Evolutionary conservation across 1,140 invertebrate species (phyloP).

Genomic region (Drosophila neocordata): DNA sequence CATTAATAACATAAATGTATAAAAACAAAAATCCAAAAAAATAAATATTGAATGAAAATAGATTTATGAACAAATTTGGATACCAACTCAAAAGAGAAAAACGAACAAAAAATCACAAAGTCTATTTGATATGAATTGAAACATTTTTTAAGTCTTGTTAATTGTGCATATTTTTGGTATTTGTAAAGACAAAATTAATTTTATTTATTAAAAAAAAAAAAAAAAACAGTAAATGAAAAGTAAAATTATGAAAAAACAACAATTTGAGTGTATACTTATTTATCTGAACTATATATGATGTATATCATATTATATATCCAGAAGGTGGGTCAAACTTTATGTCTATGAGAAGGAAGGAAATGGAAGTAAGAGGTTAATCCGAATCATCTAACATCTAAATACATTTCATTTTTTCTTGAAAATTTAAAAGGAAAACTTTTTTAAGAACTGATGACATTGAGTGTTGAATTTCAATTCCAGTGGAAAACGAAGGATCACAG

Average conservation of each 20-base stretch:
- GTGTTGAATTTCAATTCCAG: no score
- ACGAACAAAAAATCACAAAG: constrained; percentile 13
- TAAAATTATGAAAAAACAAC: constrained; percentile 44
- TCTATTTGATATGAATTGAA: constrained; percentile 8
- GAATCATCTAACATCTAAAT: no score
- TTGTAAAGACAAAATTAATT: constrained; percentile 77
- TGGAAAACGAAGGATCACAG: no score
- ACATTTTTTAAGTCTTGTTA: constrained; percentile 63
- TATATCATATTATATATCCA: no score
- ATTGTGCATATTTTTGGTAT: constrained; percentile 59
- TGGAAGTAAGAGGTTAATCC: no score
- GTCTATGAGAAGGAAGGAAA: no score
- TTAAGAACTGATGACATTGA: no score
- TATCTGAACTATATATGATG: not conserved
- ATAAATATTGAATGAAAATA: not conserved
- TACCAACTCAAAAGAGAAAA: constrained; percentile 39
- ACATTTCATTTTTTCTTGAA: no score
- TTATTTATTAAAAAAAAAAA: constrained; percentile 74
- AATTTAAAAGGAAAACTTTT: no score
- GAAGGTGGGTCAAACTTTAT: no score
- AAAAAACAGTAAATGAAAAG: constrained; percentile 54
- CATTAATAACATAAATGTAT: constrained; percentile 11
- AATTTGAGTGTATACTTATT: constrained; percentile 57
- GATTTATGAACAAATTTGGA: constrained; percentile 33
- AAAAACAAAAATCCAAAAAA: not conserved